Evolutionary conservation across 2,113 vertebrate genomes (phyloP).

Genomic region (Myiagra hebetior): DNA sequence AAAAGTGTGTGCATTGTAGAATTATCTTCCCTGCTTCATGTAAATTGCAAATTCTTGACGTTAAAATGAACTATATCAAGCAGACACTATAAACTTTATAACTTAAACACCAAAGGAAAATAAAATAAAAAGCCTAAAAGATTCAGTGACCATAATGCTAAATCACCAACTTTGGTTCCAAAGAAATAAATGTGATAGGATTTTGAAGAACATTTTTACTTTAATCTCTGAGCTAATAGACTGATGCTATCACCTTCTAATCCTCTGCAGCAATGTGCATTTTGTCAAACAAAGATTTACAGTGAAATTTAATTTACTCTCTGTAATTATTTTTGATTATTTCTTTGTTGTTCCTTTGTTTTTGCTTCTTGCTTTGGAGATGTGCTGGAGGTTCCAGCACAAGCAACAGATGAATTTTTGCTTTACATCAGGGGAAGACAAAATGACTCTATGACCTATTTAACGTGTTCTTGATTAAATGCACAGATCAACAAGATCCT

Average conservation of each 20-base stretch:
- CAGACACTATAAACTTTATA: slow-evolving; percentile 31
- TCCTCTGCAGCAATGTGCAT: slow-evolving; percentile 35
- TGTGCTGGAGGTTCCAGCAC: neutral
- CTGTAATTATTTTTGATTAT: neutral
- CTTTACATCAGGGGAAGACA: slow-evolving; percentile 15
- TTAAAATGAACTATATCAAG: slow-evolving; percentile 51
- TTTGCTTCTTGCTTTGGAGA: neutral
- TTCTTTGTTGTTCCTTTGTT: neutral
- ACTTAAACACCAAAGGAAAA: slow-evolving; percentile 47
- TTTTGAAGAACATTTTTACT: slow-evolving; percentile 51
- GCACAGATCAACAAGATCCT: neutral
- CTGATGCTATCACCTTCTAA: slow-evolving; percentile 49
- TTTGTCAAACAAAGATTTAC: slow-evolving; percentile 43
- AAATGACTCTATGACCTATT: neutral
- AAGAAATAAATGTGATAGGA: slow-evolving; percentile 26
- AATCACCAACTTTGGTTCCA: neutral
- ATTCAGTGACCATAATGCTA: neutral
- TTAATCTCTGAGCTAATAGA: slow-evolving; percentile 42
- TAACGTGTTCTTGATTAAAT: neutral
- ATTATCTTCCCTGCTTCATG: slow-evolving; percentile 52
- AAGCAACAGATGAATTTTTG: slow-evolving; percentile 2
- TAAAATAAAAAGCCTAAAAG: slow-evolving; percentile 6
- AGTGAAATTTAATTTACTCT: slow-evolving; percentile 51
- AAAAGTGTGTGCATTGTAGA: slow-evolving; percentile 43
- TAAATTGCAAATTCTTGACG: slow-evolving; percentile 59